Percentiles rank a stretch among this genome's conserved stretches.
Conservation (phyloP, 1,140 invertebrate species). For the Heliconius melpomene region DNA sequence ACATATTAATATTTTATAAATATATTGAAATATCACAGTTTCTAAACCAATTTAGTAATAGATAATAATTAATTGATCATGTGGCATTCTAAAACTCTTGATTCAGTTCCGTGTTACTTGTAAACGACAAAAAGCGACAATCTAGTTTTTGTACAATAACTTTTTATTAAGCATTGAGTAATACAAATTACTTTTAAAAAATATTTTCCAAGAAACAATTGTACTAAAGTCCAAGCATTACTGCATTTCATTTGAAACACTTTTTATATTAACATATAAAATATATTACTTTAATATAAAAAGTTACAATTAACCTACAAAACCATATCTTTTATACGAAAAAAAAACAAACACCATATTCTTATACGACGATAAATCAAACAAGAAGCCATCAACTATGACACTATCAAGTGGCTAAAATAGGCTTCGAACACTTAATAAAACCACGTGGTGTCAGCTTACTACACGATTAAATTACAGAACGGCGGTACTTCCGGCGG, state of each 20-base stretch:
- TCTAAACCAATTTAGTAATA: not conserved
- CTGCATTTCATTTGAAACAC: too few relatives aligned
- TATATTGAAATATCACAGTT: not conserved
- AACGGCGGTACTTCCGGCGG: conserved; percentile 33
- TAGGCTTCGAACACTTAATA: conserved; percentile 37
- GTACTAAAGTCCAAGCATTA: too few relatives aligned
- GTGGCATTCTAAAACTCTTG: not conserved
- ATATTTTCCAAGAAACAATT: too few relatives aligned
- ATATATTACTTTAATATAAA: too few relatives aligned
- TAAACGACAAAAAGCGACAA: not conserved
- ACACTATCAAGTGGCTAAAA: conserved; percentile 15
- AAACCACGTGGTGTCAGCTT: conserved; percentile 43
- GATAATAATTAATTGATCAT: not conserved
- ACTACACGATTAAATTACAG: conserved; percentile 47
- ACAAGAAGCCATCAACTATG: conserved; percentile 9
- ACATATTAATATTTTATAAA: not conserved
- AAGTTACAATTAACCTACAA: too few relatives aligned
- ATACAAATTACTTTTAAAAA: too few relatives aligned
- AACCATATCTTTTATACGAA: not conserved
- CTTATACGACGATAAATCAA: not conserved
- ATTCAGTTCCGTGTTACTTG: not conserved
- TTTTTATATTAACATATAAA: too few relatives aligned
- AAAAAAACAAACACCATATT: not conserved
- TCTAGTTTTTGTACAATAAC: not conserved
- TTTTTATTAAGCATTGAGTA: not conserved